phyloP scores from a whole-genome alignment of 2,113 vertebrate genomes.

The Gnathonemus longibarbis region DNA sequence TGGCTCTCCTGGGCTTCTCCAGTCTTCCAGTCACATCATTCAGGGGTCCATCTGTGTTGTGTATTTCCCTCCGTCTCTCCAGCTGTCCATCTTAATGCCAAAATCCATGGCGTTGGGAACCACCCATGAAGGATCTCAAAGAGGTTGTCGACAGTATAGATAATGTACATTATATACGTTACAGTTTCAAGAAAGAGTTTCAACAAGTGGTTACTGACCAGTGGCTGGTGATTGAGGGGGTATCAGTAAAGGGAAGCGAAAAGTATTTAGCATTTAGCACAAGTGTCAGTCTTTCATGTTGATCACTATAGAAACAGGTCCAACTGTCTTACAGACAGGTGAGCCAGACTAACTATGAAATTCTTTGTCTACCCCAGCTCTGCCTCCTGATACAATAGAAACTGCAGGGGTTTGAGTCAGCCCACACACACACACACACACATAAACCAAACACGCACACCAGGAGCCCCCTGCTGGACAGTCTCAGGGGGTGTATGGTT shows the following conservation, averaged over 20 bases:
- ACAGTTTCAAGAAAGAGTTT: not conserved
- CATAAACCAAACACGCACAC: not conserved
- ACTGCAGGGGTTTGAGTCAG: not conserved
- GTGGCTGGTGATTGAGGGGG: not conserved
- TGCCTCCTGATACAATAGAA: not conserved
- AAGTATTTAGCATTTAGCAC: not conserved
- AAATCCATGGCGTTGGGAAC: not conserved
- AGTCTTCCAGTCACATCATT: not conserved
- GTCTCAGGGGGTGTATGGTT: not conserved
- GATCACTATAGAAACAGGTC: not conserved
- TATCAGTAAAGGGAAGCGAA: not conserved
- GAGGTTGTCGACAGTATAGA: not conserved
- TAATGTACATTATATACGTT: not conserved
- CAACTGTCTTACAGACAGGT: not conserved
- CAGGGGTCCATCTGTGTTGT: not conserved
- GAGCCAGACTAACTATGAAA: not conserved
- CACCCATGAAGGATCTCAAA: not conserved
- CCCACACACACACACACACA: not conserved
- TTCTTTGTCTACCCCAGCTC: not conserved
- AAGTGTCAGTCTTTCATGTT: not conserved
- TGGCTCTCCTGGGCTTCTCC: conserved; percentile 4
- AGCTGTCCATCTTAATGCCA: not conserved
- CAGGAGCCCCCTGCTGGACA: not conserved
- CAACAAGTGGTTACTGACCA: not conserved
- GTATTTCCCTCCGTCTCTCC: too few relatives aligned